phyloP scores from a whole-genome alignment of 2,113 vertebrate genomes.

The Phalacrocorax pelagicus region DNA sequence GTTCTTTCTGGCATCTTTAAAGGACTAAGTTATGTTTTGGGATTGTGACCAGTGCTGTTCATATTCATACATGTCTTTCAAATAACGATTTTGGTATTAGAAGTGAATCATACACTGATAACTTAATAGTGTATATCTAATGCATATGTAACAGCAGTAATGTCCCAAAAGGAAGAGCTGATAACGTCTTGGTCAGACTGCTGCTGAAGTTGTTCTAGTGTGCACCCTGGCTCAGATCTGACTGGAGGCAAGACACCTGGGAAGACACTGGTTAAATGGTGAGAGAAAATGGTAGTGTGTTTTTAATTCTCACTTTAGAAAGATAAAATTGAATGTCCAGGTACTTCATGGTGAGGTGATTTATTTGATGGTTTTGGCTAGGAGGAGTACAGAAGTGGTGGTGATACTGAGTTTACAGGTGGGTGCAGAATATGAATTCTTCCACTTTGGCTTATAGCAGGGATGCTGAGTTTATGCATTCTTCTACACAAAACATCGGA shows the following conservation, averaged over 20 bases:
- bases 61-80: background rate
- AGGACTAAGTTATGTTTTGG: background rate
- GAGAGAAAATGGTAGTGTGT: background rate
- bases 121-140: background rate
- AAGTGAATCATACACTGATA: background rate
- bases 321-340: background rate
- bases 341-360: background rate
- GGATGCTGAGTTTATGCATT: background rate
- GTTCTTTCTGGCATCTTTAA: background rate
- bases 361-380: background rate
- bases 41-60: background rate
- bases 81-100: background rate
- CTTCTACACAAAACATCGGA: background rate
- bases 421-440: background rate
- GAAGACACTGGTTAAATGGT: background rate
- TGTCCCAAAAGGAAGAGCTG: background rate
- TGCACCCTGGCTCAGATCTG: background rate
- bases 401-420: background rate
- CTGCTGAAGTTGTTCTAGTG: background rate
- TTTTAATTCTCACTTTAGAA: background rate
- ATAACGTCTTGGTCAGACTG: background rate
- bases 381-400: background rate
- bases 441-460: background rate
- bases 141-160: background rate
- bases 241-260: background rate